Base-by-base conservation (phyloP, 53 echinoderm and acorn worm species). In the Zoroaster sp. region DNA sequence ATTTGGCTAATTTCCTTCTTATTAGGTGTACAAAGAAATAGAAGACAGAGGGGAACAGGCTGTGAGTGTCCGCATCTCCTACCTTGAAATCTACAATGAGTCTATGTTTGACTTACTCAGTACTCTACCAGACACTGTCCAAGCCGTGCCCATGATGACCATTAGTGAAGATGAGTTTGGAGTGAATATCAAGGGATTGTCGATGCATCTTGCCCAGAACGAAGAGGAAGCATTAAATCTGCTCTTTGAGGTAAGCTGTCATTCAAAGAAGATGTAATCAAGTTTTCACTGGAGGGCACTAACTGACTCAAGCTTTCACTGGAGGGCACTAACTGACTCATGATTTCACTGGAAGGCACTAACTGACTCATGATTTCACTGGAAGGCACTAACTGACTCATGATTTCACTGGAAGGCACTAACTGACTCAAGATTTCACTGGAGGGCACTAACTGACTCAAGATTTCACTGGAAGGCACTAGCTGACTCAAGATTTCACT, bases 141-240 rank as follows among this genome's bases (percentile, higher is more conserved):
- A 91, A 91, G 82, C 73, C 30, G 66, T 92, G 72, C 86, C 93
- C 3, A 91, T 91, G 74, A 94, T 97, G 95, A 95, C 98, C 69
- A 95, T 97, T 66, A 91, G 81, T n/a, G 98, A 97, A 77, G 95
- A 97, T 37, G 98, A 95, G 91, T 95, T 90, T 85, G 98, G 98
- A 0, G 93, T 97, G 73, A 91, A 91, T 46, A 87, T 97, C 87
- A 97, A 97, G 86, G 98, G 98, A 9, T 77, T 97, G 34, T 87
- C 95, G 17, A 77, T 95, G 21, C 98, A 97, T 87, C 86, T 95
- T 20, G 92, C 94, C n/a, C 92, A 95, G 69, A 97, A 94, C 78
- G 98, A 97, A 59, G 98, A 97, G 78, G 98, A 97, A 72, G 98
- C 98, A 3, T 85, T 97, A 3, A 97, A 97, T 76, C 89, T 97